These are phyloP conservation scores for Leguminivora glycinivorella DNA, from an alignment of 1,140 invertebrate genomes.

Conservation along the genomic window DNA sequence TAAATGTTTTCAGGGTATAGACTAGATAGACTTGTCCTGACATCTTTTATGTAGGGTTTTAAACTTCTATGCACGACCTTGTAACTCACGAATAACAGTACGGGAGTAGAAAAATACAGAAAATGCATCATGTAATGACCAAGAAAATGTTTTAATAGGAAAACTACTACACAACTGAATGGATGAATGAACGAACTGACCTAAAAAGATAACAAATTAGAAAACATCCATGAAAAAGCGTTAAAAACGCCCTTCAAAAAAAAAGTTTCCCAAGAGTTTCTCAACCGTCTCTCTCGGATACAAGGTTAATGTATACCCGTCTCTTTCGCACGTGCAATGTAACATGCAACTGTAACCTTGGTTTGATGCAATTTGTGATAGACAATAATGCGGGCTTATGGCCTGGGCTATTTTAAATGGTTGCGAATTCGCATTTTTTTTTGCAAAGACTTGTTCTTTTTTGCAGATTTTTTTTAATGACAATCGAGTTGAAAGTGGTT, in stretches of 20 bases:
- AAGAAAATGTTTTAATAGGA: too few relatives aligned
- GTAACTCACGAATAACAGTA: too few relatives aligned
- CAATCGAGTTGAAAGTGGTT: too few relatives aligned
- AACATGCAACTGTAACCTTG: constrained; percentile 75
- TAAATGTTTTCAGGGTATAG: too few relatives aligned
- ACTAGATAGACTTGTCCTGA: too few relatives aligned
- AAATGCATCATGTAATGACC: too few relatives aligned
- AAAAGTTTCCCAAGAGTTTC: constrained; percentile 77
- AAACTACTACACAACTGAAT: too few relatives aligned
- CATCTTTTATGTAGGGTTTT: too few relatives aligned
- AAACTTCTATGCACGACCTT: too few relatives aligned
- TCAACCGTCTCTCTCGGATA: constrained; percentile 67
- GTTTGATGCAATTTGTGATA: constrained; percentile 76
- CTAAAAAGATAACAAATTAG: constrained; percentile 49
- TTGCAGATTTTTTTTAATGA: neutral
- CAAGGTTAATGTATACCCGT: constrained; percentile 58
- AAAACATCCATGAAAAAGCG: constrained; percentile 64
- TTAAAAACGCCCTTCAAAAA: constrained; percentile 76
- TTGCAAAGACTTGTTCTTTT: neutral
- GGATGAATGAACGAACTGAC: too few relatives aligned
- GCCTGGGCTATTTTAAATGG: constrained; percentile 30
- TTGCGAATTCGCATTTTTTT: constrained; percentile 4
- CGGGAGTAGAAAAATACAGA: too few relatives aligned
- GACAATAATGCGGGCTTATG: constrained; percentile 73
- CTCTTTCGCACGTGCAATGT: constrained; percentile 71